Evolutionary conservation across 2,888 invertebrate species (phyloP), one percentile per base, ranked within the genome.

Genomic region (Uropetala carovei): DNA sequence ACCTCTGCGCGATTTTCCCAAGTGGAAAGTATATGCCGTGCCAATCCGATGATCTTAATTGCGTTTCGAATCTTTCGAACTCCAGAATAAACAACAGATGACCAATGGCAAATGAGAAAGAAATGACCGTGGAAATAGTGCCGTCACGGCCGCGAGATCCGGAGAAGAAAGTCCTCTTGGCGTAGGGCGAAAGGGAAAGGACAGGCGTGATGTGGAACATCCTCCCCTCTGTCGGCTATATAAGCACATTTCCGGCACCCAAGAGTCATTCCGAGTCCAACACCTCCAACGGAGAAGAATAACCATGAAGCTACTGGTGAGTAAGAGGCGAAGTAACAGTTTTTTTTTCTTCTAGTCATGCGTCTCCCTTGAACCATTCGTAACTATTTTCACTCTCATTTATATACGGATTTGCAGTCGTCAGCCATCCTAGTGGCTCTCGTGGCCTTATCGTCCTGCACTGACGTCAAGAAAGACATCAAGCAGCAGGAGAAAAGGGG

Each of bases 351-450:
- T 43, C 5, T 43, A 5, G 43, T 43, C 43, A 43, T 5, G 43
- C 43, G 5, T 43, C n/a, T n/a, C 5, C 43, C 5, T 43, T 43
- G 43, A 60, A 4, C 7, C 60, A 7, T 60, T 2, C 60, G 18
- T 16, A 7, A 16, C 7, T 60, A 59, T 60, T 60, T 60, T 60
- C 7, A 60, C 2, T 60, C 60, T 60, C 60, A 18, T 5, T 8
- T 2, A 4, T 13, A 2, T 4, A 16, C 60, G 60, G 7, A 60
- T 93, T 93, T 95, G 43, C 96, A 97, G 97, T 95, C 97, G 95
- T 96, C 96, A 95, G 95, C 97, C 95, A 96, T 96, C 95, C 96
- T 97, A 96, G 96, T 98, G 96, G 96, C 96, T 95, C 97, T 98
- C 96, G 96, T 96, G 95, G 97, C 96, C 94, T 96, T 97, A 96